phyloP scores from a whole-genome alignment of 2,113 vertebrate genomes.

The Xiphophorus couchianus region DNA sequence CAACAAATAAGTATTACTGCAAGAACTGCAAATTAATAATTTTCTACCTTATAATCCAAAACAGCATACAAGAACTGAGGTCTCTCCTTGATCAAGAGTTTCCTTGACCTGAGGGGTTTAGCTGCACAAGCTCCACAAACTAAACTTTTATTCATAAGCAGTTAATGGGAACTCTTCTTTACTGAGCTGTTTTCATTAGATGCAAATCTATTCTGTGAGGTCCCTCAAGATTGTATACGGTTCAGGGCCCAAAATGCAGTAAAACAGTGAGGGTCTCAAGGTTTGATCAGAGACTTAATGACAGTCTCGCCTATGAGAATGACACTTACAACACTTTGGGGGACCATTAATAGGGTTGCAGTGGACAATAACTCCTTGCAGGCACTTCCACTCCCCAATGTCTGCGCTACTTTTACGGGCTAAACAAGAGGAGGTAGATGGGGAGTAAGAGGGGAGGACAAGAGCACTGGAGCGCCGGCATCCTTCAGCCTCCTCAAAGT shows the following conservation, averaged over 20 bases:
- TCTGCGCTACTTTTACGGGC: slow-evolving; percentile 70
- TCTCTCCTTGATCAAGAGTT: not conserved
- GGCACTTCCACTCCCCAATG: slow-evolving; percentile 60
- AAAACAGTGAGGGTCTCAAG: slow-evolving; percentile 73
- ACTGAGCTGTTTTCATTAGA: slow-evolving; percentile 62
- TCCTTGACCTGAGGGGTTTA: slow-evolving; percentile 7
- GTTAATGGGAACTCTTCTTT: slow-evolving; percentile 48
- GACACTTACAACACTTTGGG: slow-evolving; percentile 72
- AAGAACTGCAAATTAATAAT: not conserved
- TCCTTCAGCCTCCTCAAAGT: slow-evolving; percentile 79
- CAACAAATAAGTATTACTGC: not conserved
- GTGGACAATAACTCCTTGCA: slow-evolving; percentile 75
- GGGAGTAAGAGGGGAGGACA: slow-evolving; percentile 36
- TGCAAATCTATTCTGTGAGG: slow-evolving; percentile 67
- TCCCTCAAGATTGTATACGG: slow-evolving; percentile 53
- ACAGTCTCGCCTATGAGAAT: slow-evolving; percentile 67
- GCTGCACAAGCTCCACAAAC: slow-evolving; percentile 35
- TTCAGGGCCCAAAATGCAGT: slow-evolving; percentile 69
- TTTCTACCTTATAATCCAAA: not conserved
- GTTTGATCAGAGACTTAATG: slow-evolving; percentile 76
- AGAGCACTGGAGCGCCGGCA: slow-evolving; percentile 58
- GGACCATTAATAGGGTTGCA: slow-evolving; percentile 72
- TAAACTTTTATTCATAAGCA: slow-evolving; percentile 59
- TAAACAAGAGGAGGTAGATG: slow-evolving; percentile 44
- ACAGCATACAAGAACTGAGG: not conserved